These are phyloP conservation scores for Botrylloides violaceus DNA, from an alignment of 23 tunicate genomes.

Conservation along the genomic window DNA sequence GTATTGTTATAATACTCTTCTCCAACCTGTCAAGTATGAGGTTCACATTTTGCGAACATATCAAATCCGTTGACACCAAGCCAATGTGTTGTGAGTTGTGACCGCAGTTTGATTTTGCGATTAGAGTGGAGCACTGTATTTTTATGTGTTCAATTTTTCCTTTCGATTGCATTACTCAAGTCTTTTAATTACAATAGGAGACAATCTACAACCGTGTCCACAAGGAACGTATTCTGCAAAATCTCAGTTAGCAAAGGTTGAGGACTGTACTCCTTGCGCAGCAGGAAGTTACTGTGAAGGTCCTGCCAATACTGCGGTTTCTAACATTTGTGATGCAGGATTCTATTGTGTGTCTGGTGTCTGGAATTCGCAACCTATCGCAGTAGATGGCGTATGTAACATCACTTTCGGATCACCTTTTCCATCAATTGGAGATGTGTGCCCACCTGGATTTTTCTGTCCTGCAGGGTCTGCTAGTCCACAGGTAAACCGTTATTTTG, in stretches of 20 bases:
- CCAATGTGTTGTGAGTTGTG: too few relatives aligned
- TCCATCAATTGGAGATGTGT: conserved; percentile 63
- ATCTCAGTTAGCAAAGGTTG: conserved; percentile 3
- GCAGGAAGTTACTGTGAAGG: conserved; percentile 60
- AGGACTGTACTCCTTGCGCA: conserved; percentile 58
- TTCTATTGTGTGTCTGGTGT: conserved; percentile 74
- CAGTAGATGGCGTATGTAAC: conserved; percentile 24
- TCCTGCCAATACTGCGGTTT: conserved; percentile 35
- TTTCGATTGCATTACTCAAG: too few relatives aligned
- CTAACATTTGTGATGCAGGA: conserved; percentile 46
- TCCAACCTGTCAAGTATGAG: too few relatives aligned
- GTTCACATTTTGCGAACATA: too few relatives aligned
- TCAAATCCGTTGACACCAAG: too few relatives aligned
- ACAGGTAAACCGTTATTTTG: not conserved
- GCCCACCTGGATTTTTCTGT: conserved; percentile 82
- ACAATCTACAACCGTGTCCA: conserved; percentile 61
- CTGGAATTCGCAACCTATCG: conserved; percentile 35
- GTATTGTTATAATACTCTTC: too few relatives aligned
- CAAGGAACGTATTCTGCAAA: conserved; percentile 57
- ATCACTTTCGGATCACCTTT: conserved; percentile 26
- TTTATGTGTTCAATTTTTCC: too few relatives aligned
- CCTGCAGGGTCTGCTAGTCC: conserved; percentile 18
- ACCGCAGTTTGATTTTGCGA: too few relatives aligned
- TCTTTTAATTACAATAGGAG: conserved; percentile 31
- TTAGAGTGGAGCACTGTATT: too few relatives aligned